Percentiles rank a stretch among this genome's conserved stretches.
Conservation (phyloP, 2,888 invertebrate genomes). For the Watsonalla cultraria region DNA sequence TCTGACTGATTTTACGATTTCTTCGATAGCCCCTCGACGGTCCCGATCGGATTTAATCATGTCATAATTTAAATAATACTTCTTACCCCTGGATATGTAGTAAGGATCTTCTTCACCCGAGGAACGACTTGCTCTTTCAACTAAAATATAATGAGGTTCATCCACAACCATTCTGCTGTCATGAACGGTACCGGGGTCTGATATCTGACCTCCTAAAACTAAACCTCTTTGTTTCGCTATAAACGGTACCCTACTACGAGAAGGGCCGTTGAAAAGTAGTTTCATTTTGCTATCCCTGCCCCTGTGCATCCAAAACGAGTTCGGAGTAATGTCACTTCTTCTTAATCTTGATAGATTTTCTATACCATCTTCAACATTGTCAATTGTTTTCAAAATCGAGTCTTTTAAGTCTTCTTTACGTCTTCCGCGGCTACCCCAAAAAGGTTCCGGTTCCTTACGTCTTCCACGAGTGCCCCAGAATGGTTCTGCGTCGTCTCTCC, state of each 20-base stretch:
- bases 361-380: slow-evolving; percentile 43
- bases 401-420: slow-evolving; percentile 42
- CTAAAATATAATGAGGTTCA: slow-evolving; percentile 74
- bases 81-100: slow-evolving; percentile 62
- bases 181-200: slow-evolving; percentile 44
- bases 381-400: slow-evolving; percentile 40
- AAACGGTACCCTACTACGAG: slow-evolving; percentile 15
- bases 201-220: slow-evolving; percentile 7
- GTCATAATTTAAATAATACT: slow-evolving; percentile 37
- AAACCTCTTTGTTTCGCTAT: slow-evolving; percentile 9
- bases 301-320: slow-evolving; percentile 45
- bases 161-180: slow-evolving; percentile 71
- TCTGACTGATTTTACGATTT: slow-evolving; percentile 66
- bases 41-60: slow-evolving; percentile 45
- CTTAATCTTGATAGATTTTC: slow-evolving; percentile 42
- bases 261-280: slow-evolving; percentile 34
- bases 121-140: slow-evolving; percentile 65
- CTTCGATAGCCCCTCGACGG: slow-evolving; percentile 62
- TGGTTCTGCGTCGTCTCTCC: slow-evolving; percentile 40
- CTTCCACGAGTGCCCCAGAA: slow-evolving; percentile 49
- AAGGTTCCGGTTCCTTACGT: slow-evolving; percentile 34
- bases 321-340: slow-evolving; percentile 21
- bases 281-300: slow-evolving; percentile 47
- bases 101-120: slow-evolving; percentile 64
- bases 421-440: slow-evolving; percentile 43